Conservation (phyloP, 2,797 vertebrate species). For the Capromys pilorides region DNA sequence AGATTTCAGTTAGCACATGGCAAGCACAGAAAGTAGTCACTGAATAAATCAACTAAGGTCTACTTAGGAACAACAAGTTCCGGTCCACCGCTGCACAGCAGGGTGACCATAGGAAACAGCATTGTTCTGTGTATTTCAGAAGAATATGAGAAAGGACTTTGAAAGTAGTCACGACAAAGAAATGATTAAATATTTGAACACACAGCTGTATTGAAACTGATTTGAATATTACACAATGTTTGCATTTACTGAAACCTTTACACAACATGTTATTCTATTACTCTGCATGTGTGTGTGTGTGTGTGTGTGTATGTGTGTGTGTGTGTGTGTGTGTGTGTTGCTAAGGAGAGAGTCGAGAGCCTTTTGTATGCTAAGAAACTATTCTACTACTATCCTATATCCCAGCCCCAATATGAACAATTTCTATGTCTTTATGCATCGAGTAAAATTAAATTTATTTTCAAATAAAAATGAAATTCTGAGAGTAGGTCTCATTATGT, state of each 20-base stretch:
- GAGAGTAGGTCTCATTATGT: background rate
- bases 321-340: background rate
- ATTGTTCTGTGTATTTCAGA: background rate
- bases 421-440: background rate
- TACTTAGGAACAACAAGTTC: background rate
- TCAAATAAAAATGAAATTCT: background rate
- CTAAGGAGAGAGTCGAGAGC: background rate
- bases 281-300: background rate
- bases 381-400: background rate
- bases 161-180: background rate
- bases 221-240: background rate
- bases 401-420: background rate
- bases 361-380: background rate
- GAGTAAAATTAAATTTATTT: background rate
- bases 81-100: background rate
- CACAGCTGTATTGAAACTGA: background rate
- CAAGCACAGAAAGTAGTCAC: background rate
- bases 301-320: background rate
- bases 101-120: background rate
- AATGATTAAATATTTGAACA: background rate
- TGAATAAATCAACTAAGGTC: background rate
- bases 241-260: background rate
- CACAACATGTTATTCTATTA: background rate
- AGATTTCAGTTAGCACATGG: background rate
- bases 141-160: background rate